Percentiles rank a stretch among this genome's conserved stretches.
These are phyloP conservation scores for Reinhardtius hippoglossoides DNA, from an alignment of 2,113 vertebrate genomes.

Conservation along the genomic window DNA sequence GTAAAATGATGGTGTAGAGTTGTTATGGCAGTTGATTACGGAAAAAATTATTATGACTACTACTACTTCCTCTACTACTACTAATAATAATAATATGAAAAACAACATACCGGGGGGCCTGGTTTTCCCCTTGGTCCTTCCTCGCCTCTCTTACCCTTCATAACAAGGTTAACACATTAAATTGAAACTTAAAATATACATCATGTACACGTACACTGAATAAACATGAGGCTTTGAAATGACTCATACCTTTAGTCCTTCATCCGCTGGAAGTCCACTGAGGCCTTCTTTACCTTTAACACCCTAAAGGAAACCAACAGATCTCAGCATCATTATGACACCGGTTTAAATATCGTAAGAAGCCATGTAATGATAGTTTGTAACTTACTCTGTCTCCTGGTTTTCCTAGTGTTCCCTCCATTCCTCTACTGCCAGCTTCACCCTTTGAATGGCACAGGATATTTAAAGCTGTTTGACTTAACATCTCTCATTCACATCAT, in stretches of 20 bases:
- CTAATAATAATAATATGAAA: neutral
- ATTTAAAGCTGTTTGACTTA: neutral
- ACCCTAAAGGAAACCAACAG: constrained; percentile 69
- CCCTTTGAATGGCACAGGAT: constrained; percentile 67
- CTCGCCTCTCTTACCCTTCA: constrained; percentile 77
- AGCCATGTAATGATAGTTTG: neutral
- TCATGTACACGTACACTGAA: neutral
- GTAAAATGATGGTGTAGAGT: neutral
- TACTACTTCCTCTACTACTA: neutral
- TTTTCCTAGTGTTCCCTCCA: constrained; percentile 71
- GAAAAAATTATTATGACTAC: neutral
- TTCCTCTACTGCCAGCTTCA: constrained; percentile 69
- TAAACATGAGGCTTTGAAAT: neutral
- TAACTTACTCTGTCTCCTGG: constrained; percentile 72
- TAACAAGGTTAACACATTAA: constrained; percentile 7
- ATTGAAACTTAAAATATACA: neutral
- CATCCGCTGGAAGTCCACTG: constrained; percentile 56
- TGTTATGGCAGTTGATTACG: neutral
- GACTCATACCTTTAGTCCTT: constrained; percentile 74
- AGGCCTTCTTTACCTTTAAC: constrained; percentile 73
- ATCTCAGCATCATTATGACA: neutral
- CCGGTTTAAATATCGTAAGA: neutral
- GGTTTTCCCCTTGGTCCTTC: constrained; percentile 70
- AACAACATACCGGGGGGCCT: constrained; percentile 67
- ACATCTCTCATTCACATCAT: neutral